Base-by-base conservation (phyloP, 2,888 invertebrate species). In the Sminthurinus aureus region DNA sequence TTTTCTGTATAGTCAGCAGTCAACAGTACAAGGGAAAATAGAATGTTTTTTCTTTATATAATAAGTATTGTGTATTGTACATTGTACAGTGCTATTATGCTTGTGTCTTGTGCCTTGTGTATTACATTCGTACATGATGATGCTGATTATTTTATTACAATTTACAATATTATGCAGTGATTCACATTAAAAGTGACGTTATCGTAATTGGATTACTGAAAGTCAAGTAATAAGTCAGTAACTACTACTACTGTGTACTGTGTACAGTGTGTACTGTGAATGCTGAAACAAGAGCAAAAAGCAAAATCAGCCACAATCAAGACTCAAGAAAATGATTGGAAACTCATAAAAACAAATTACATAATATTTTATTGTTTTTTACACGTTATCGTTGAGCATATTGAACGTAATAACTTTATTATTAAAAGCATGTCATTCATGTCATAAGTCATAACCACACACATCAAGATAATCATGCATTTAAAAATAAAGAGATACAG, bases 201-300 rank as follows among this genome's bases (percentile, higher is more conserved):
- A 20, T 52, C 24, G 26, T 75, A 76, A 76, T 76, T 76, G 76
- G 76, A 76, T 76, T 76, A 76, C 51, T 38, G 26, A n/a, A 75
- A 58, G 58, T 18, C 38, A 38, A 58, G 58, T 11, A 58, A 15
- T 11, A 58, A 15, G 58, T 58, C 9, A 2, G 38, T 38, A 38
- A 38, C 38, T 38, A 38, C 38, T 4, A 38, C 38, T 6, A 38
- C 38, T 4, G 38, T 38, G 6, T 6, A 38, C 38, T 4, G 6
- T 38, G 6, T 6, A 38, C 38, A 38, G 38, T 38, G 38, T 4
- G 38, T 38, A 24, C 2, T 24, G 26, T 22, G 24, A 38, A 38
- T 75, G 75, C 26, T 76, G 76, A 38, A 38, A 38, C 38, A 38
- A 38, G 3, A 38, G 38, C 38, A 38, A 38, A 38, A 1, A 38